Percentiles rank a stretch among this genome's conserved stretches.
These are phyloP conservation scores for Dendronephthya gigantea DNA, from an alignment of 64 coral and sea anemone species.

Conservation along the genomic window DNA sequence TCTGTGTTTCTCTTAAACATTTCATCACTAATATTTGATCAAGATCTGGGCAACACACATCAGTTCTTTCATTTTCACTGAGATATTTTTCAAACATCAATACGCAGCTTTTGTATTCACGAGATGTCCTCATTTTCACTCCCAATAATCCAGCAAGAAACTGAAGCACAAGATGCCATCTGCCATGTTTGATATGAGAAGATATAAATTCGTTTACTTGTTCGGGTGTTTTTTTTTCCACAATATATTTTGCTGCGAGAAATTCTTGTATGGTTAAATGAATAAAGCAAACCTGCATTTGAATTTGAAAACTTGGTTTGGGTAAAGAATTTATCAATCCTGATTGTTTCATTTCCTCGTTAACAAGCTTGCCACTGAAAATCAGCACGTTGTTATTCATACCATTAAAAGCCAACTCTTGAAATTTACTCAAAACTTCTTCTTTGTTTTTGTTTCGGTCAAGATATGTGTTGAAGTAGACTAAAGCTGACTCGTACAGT, in stretches of 20 bases:
- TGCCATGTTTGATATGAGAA: background rate
- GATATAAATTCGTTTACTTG: background rate
- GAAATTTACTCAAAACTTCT: background rate
- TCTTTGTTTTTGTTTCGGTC: background rate
- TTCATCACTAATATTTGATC: background rate
- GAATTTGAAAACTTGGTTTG: background rate
- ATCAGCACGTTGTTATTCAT: background rate
- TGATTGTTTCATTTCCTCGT: background rate
- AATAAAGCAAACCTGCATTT: background rate
- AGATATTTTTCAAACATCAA: background rate
- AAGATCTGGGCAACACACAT: background rate
- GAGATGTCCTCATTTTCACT: background rate
- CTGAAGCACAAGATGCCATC: background rate
- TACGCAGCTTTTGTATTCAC: background rate
- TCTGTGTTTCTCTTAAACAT: background rate
- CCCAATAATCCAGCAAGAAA: slow-evolving; percentile 11
- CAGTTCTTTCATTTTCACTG: background rate
- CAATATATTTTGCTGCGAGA: background rate
- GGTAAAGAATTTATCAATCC: background rate
- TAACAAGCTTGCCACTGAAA: background rate
- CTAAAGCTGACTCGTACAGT: background rate
- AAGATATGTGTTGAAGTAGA: background rate
- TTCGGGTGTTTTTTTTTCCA: background rate
- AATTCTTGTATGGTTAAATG: slow-evolving; percentile 8
- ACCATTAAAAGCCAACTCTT: background rate